Percentiles rank a stretch among this genome's conserved stretches.
phyloP scores from a whole-genome alignment of 2,797 vertebrate species.

The Lutra lutra region DNA sequence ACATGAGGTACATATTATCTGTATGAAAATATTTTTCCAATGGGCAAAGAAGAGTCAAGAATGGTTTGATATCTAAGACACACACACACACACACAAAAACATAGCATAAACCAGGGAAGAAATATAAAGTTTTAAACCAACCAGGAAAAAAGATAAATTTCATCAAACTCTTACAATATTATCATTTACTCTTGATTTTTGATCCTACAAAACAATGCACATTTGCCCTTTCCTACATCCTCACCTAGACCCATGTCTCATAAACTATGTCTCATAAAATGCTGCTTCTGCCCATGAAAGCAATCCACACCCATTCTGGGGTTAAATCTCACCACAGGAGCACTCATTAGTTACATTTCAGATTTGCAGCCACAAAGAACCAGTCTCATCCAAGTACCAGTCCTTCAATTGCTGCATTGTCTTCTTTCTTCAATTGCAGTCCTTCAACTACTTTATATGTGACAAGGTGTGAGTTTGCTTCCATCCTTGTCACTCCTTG shows the following conservation, averaged over 20 bases:
- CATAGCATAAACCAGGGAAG: background rate
- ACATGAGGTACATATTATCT: background rate
- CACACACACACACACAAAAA: background rate
- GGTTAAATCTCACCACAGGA: background rate
- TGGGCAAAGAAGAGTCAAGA: background rate
- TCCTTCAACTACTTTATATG: background rate
- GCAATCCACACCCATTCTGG: background rate
- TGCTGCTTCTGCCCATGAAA: background rate
- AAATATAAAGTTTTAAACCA: background rate
- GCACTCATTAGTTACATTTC: background rate
- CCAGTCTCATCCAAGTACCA: background rate
- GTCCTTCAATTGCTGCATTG: background rate
- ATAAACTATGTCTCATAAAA: background rate
- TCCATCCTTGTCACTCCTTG: background rate
- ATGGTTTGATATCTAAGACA: background rate
- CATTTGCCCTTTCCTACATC: background rate
- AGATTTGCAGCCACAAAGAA: background rate
- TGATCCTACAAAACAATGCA: background rate
- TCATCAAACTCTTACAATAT: background rate
- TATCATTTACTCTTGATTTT: background rate
- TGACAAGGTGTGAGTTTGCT: background rate
- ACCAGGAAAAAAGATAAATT: background rate
- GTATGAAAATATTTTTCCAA: background rate
- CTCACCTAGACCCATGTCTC: background rate
- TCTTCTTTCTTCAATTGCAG: background rate